Evolutionary conservation across 2,888 invertebrate genomes (phyloP).

Genomic region (Catocala sponsa): DNA sequence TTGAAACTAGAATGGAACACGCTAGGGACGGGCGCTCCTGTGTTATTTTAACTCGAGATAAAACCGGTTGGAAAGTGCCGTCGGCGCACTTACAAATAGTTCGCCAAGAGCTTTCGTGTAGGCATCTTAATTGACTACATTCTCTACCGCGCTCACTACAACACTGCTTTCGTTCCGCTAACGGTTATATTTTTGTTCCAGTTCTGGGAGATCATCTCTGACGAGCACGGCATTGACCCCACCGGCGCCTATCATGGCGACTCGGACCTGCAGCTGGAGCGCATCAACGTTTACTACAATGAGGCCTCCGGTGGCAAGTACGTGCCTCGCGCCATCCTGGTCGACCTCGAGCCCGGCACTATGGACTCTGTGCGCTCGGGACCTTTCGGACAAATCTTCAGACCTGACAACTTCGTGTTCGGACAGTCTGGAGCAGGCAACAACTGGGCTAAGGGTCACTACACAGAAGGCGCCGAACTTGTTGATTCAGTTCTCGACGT

Average conservation of each 20-base stretch:
- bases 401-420: slow-evolving; percentile 92
- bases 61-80: slow-evolving; percentile 80
- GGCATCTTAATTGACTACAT: slow-evolving; percentile 73
- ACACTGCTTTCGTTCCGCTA: slow-evolving; percentile 80
- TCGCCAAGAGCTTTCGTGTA: slow-evolving; percentile 70
- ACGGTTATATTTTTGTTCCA: slow-evolving; percentile 90
- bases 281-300: slow-evolving; percentile 99
- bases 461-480: slow-evolving; percentile 90
- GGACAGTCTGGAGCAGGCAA: slow-evolving; percentile 89
- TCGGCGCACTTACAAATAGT: slow-evolving; percentile 61
- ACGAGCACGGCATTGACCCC: slow-evolving; percentile 97
- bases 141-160: slow-evolving; percentile 52
- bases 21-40: slow-evolving; percentile 55
- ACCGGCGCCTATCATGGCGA: slow-evolving; percentile 96
- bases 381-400: slow-evolving; percentile 92
- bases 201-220: slow-evolving; percentile 98
- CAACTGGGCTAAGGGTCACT: slow-evolving; percentile 91
- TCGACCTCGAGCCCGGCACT: slow-evolving; percentile 82
- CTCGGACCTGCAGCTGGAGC: slow-evolving; percentile 96
- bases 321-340: slow-evolving; percentile 81
- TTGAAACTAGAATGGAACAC: slow-evolving; percentile 54
- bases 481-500: slow-evolving; percentile 94
- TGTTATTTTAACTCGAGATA: slow-evolving; percentile 54
- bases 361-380: slow-evolving; percentile 92
- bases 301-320: slow-evolving; percentile 91